Conservation (phyloP, 2,888 invertebrate genomes). For the Halictus quadricinctus region DNA sequence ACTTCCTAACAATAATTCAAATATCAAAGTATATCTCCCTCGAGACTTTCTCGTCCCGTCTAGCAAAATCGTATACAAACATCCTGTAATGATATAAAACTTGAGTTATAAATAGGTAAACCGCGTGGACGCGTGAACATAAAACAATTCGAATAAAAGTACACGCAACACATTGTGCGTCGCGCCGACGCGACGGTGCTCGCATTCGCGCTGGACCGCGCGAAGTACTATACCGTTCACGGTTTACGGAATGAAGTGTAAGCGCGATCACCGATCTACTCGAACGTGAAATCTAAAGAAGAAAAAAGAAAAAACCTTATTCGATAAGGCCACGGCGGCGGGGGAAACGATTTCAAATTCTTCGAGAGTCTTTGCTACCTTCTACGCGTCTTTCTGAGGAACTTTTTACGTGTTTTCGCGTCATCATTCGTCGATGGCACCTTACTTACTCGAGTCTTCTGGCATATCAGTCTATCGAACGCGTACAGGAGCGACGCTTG, state of each 20-base stretch:
- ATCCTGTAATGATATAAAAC: conserved; percentile 44
- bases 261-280: background rate
- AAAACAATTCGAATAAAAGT: conserved; percentile 19
- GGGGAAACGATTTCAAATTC: background rate
- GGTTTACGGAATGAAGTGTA: background rate
- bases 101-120: conserved; percentile 45
- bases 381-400: conserved; percentile 41
- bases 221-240: background rate
- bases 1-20: conserved; percentile 36
- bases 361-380: conserved; percentile 29
- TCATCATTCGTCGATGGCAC: conserved; percentile 52
- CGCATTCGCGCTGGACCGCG: background rate
- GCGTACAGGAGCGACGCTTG: conserved; percentile 13
- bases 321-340: conserved; percentile 7
- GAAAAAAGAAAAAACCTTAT: conserved; percentile 1
- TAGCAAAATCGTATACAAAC: conserved; percentile 55
- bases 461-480: conserved; percentile 48
- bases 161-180: conserved; percentile 1
- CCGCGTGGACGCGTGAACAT: conserved; percentile 14
- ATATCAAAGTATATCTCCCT: conserved; percentile 20
- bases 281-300: background rate
- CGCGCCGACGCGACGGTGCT: conserved; percentile 16
- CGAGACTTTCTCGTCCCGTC: conserved; percentile 14
- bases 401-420: conserved; percentile 46
- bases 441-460: conserved; percentile 36